A percentile compares a stretch with the other conserved stretches of the same genome.
These are phyloP conservation scores for Pollenia angustigena DNA, from an alignment of 2,888 invertebrate species.

Conservation along the genomic window DNA sequence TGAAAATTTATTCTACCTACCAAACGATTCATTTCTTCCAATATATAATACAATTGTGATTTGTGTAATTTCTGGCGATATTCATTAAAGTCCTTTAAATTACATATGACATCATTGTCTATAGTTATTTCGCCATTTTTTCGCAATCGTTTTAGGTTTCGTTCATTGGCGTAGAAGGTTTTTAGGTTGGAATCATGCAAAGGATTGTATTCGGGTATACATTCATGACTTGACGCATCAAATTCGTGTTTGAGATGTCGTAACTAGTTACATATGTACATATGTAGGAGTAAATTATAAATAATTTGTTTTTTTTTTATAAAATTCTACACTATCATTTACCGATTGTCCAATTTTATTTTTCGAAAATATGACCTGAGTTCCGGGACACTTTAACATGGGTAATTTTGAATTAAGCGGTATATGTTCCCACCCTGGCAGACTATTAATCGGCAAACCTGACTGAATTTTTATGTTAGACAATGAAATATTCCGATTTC, in stretches of 20 bases:
- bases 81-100: slow-evolving; percentile 87
- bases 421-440: slow-evolving; percentile 83
- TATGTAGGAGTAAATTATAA: neutral
- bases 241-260: slow-evolving; percentile 80
- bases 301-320: neutral
- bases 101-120: slow-evolving; percentile 87
- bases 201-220: slow-evolving; percentile 85
- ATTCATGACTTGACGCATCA: slow-evolving; percentile 78
- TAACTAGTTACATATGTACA: slow-evolving; percentile 74
- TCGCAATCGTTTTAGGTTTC: slow-evolving; percentile 84
- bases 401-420: slow-evolving; percentile 82
- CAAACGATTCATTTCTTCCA: slow-evolving; percentile 80
- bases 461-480: slow-evolving; percentile 75
- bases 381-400: slow-evolving; percentile 83
- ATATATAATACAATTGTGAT: slow-evolving; percentile 86
- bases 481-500: slow-evolving; percentile 72
- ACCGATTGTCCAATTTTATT: slow-evolving; percentile 83
- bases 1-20: slow-evolving; percentile 61
- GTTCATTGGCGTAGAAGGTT: slow-evolving; percentile 84
- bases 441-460: slow-evolving; percentile 82
- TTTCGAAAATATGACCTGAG: slow-evolving; percentile 83
- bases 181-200: slow-evolving; percentile 87
- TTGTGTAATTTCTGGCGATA: slow-evolving; percentile 87
- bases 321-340: slow-evolving; percentile 28
- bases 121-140: slow-evolving; percentile 86